Percentiles rank a stretch among this genome's conserved stretches.
These are phyloP conservation scores for Cichlasoma orientale DNA, from an alignment of 2,797 vertebrate species.

Conservation along the genomic window DNA sequence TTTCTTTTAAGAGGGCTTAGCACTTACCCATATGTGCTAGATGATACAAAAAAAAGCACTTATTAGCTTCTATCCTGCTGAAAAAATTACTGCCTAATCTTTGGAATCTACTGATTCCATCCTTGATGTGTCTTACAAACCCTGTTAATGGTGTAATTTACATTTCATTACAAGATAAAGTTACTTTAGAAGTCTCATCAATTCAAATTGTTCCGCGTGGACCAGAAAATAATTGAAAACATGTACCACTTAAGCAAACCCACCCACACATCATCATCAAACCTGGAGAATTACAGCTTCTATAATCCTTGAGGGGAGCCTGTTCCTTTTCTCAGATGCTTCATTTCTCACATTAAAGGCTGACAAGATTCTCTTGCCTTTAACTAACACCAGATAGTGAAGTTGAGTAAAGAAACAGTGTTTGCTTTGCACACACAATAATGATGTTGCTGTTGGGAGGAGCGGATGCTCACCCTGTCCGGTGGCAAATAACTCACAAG, in stretches of 20 bases:
- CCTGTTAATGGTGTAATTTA: neutral
- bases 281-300: conserved; percentile 33
- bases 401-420: conserved; percentile 70
- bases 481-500: conserved; percentile 68
- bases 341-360: conserved; percentile 51
- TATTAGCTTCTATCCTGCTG: neutral
- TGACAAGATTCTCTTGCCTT: conserved; percentile 52
- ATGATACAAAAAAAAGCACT: conserved; percentile 12
- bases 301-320: conserved; percentile 21
- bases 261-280: conserved; percentile 31
- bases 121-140: neutral
- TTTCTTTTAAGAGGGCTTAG: conserved; percentile 4
- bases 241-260: conserved; percentile 18
- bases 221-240: conserved; percentile 28
- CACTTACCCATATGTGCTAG: conserved; percentile 5
- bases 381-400: conserved; percentile 57
- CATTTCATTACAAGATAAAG: neutral
- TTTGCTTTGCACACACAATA: conserved; percentile 80
- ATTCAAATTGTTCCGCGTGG: conserved; percentile 1
- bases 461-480: conserved; percentile 61
- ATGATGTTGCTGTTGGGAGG: conserved; percentile 75
- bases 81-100: conserved; percentile 2
- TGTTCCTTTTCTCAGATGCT: conserved; percentile 21
- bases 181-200: conserved; percentile 10
- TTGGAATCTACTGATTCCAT: neutral